Evolutionary conservation across 2,113 vertebrate species (phyloP), one percentile per base, ranked within the genome.

Genomic region (Rostratula benghalensis): DNA sequence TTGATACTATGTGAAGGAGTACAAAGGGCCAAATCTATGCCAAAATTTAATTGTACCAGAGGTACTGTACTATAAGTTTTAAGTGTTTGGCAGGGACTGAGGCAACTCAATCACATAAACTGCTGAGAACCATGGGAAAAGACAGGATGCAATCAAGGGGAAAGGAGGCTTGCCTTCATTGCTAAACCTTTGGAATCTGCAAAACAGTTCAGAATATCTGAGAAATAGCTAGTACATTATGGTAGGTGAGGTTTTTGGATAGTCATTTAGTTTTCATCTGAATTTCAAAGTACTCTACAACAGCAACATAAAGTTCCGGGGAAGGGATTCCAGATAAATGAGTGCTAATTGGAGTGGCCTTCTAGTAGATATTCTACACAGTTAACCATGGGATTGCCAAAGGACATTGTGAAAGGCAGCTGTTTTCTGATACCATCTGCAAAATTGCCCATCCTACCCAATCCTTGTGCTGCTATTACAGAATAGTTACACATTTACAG

Each of bases 311-410:
- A 90, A 96, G 83, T 95, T 96, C 87, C 53, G 41, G 95, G 76
- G 24, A 93, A 96, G 79, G 80, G 73, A 86, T 90, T 87, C 68
- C 51, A 69, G 69, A 96, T 78, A 96, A 96, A 96, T 95, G 61
- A 87, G 45, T 60, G 33, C 77, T 95, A 95, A 97, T 93, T 97
- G 94, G 75, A 96, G 95, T 85, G 86, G 60, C 22, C 93, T 96
- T 95, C 69, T 94, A 81, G 90, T 87, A 92, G 80, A 78, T 91
- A 91, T 94, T 89, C 65, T 89, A 79, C 63, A 48, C 61, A 71
- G 88, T 96, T 96, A 96, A 94, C 94, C 69, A 43, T 59, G 46
- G 35, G 33, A 83, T 81, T 94, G 65, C 88, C 94, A 87, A 86
- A 39, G 86, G 46, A 91, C 61, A 75, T 69, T 35, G 23, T 69